Percentiles rank a stretch among this genome's conserved stretches.
Evolutionary conservation across 2,797 vertebrate species (phyloP).

Genomic region (Brachyrhaphis roseni): DNA sequence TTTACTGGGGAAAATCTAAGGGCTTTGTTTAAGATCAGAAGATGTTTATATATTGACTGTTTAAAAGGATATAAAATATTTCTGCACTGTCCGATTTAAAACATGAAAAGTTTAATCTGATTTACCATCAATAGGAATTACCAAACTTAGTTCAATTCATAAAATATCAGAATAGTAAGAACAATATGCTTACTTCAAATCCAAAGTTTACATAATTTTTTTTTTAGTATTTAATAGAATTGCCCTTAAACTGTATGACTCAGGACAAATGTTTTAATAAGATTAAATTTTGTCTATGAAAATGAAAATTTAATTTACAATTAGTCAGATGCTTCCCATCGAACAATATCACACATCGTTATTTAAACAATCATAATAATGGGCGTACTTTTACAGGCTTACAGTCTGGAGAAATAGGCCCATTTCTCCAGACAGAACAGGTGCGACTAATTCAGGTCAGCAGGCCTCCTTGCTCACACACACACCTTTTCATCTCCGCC

Average conservation of each 20-base stretch:
- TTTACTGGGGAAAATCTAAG: constrained; percentile 10
- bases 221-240: neutral
- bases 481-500: neutral
- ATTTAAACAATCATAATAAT: too few species aligned
- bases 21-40: constrained; percentile 11
- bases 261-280: neutral
- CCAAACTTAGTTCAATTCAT: neutral
- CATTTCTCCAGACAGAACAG: neutral
- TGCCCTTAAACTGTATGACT: neutral
- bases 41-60: neutral
- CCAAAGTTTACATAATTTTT: neutral
- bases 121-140: neutral
- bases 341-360: too few species aligned
- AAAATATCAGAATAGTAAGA: neutral
- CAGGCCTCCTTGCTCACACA: neutral
- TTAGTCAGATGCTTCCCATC: too few species aligned
- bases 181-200: neutral
- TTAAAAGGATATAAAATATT: neutral
- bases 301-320: too few species aligned
- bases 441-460: neutral
- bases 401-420: neutral
- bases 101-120: too few species aligned
- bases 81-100: neutral
- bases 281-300: too few species aligned
- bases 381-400: neutral